A percentile compares a stretch with the other conserved stretches of the same genome.
These are phyloP conservation scores for Hormiphora californensis DNA, from an alignment of 37 sponge, comb jelly and placozoan genomes.

Conservation along the genomic window DNA sequence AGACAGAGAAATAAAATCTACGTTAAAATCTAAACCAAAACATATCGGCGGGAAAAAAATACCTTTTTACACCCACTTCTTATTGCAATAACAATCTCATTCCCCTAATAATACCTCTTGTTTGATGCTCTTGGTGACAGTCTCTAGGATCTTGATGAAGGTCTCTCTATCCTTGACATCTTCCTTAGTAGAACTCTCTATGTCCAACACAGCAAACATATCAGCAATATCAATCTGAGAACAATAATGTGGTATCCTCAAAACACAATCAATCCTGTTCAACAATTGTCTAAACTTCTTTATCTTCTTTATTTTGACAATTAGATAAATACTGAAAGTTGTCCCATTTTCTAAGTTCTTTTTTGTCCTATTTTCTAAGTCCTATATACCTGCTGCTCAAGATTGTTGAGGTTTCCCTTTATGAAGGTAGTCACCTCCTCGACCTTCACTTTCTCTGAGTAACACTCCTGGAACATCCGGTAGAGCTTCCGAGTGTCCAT, in stretches of 20 bases:
- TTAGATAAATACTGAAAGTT: no score
- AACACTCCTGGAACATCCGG: slow-evolving; percentile 47
- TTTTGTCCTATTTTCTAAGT: no score
- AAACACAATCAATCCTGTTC: no score
- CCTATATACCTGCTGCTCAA: slow-evolving; percentile 55
- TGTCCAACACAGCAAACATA: slow-evolving; percentile 56
- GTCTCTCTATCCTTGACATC: slow-evolving; percentile 49
- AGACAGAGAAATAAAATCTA: no score
- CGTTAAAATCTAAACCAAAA: no score
- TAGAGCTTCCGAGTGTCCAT: slow-evolving; percentile 34
- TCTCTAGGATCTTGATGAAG: slow-evolving; percentile 37
- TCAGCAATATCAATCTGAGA: slow-evolving; percentile 47
- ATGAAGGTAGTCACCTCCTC: slow-evolving; percentile 33
- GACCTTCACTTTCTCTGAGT: slow-evolving; percentile 18
- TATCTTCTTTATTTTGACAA: no score
- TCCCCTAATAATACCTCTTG: background rate
- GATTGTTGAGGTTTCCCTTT: background rate
- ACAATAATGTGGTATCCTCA: no score
- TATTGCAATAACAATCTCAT: no score
- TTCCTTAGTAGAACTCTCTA: background rate
- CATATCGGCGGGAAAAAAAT: no score
- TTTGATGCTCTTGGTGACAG: background rate
- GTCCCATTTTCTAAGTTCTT: no score
- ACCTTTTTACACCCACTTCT: no score
- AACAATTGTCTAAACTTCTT: no score